These are phyloP conservation scores for Myrmecophaga tridactyla DNA, from an alignment of 2,113 vertebrate species.

Conservation along the genomic window DNA sequence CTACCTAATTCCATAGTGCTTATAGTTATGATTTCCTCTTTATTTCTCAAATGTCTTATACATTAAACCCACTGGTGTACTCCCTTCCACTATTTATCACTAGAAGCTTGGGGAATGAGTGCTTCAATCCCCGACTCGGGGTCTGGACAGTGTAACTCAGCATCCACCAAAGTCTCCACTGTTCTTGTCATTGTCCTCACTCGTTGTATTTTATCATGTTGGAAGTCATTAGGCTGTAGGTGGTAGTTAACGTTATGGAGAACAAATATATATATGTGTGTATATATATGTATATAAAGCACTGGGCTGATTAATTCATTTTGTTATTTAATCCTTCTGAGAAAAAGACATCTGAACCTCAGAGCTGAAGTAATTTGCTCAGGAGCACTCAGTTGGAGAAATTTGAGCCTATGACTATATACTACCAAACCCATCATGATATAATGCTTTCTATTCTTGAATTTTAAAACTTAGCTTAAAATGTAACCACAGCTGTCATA, in stretches of 20 bases:
- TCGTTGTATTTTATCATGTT: neutral
- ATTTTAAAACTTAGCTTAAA: neutral
- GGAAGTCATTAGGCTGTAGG: neutral
- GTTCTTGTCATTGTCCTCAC: accelerated
- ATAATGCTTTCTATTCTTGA: neutral
- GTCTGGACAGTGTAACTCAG: neutral
- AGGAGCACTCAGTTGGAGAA: neutral
- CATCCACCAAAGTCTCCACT: too few relatives aligned
- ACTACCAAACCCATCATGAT: neutral
- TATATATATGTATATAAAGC: too few relatives aligned
- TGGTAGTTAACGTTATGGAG: neutral
- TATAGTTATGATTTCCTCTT: neutral
- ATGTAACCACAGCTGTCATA: neutral
- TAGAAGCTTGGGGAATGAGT: neutral
- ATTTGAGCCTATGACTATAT: neutral
- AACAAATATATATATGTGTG: too few relatives aligned
- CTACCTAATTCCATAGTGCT: neutral
- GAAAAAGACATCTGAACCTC: neutral
- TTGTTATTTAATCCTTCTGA: neutral
- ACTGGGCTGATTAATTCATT: neutral
- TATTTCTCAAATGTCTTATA: neutral
- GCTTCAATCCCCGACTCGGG: neutral
- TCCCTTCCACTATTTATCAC: neutral
- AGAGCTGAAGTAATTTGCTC: neutral
- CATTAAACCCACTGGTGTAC: neutral